These are phyloP conservation scores for Psittacula derbiana DNA, from an alignment of 2,797 vertebrate genomes.

Conservation along the genomic window DNA sequence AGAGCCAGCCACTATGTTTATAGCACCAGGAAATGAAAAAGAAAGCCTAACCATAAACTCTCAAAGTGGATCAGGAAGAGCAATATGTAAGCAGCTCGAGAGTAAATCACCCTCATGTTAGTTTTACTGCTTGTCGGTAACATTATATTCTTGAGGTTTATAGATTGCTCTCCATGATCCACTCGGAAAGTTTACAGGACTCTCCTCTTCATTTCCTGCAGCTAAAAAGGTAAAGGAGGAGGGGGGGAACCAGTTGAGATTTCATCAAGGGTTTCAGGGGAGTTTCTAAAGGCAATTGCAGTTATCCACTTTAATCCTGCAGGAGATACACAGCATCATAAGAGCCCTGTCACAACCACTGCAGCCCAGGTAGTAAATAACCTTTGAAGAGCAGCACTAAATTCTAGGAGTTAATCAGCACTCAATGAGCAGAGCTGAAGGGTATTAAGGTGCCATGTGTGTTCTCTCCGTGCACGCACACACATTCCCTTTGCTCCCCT, in stretches of 20 bases:
- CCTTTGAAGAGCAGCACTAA: conserved; percentile 39
- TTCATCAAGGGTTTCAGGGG: conserved; percentile 35
- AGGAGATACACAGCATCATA: background rate
- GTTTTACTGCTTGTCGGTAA: conserved; percentile 60
- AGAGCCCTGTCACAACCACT: background rate
- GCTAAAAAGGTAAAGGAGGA: background rate
- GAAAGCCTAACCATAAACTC: conserved; percentile 54
- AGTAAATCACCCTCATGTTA: conserved; percentile 58
- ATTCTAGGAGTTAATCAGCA: conserved; percentile 38
- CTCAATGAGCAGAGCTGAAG: conserved; percentile 5
- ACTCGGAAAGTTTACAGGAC: conserved; percentile 49
- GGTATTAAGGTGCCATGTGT: background rate
- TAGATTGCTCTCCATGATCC: conserved; percentile 36
- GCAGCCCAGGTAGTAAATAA: conserved; percentile 19
- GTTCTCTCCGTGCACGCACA: background rate
- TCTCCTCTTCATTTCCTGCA: conserved; percentile 47
- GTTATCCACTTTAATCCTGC: conserved; percentile 21
- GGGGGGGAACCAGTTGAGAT: background rate
- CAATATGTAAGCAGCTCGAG: conserved; percentile 53
- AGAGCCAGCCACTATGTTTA: conserved; percentile 31
- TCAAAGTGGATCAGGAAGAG: conserved; percentile 60
- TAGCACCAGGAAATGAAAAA: conserved; percentile 62
- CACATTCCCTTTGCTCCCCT: background rate
- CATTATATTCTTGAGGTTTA: conserved; percentile 60
- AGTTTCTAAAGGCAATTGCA: background rate